Evolutionary conservation across 2,888 invertebrate species (phyloP), one percentile per base, ranked within the genome.

Genomic region (Acronicta leporina): DNA sequence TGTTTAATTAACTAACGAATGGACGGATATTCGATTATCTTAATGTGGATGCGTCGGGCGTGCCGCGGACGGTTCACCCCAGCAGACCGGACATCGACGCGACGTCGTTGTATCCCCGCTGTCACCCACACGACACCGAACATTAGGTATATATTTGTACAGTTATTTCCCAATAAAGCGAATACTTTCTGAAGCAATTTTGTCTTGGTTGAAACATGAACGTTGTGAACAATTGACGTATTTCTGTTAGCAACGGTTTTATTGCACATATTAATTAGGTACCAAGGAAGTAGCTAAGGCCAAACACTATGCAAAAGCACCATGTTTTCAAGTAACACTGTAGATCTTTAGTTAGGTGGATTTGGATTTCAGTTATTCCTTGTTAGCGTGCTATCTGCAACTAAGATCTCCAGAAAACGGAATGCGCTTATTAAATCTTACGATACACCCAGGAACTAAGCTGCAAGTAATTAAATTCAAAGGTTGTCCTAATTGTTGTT

Each of bases 1-100:
- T 88, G 91, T 92, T 93, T 92, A 92, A 94, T 94, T 94, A 92
- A 93, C 88, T 90, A 92, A 92, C 90, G 90, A 92, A 89, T 87
- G 86, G 87, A 85, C 85, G 81, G 85, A 86, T 87, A 86, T 86
- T 85, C 82, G 87, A 90, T 91, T 90, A 92, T 91, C 91, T 91
- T 88, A 89, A 90, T 88, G 89, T 85, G 79, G 83, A 87, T 86
- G 85, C 85, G 79, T 79, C 78, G 82, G 73, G 73, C 66, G 74
- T 74, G 78, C 74, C 69, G 77, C 73, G 68, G 68, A 62, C 75
- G 52, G 50, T 66, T 63, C 69, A 63, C 67, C 67, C 61, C 53
- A 64, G 59, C 53, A 60, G 72, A 69, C 61, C 59, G 68, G 71
- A 73, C 72, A 68, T 64, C 50, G 50, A 44, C 51, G 72, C 63